phyloP scores from a whole-genome alignment of 53 echinoderm and acorn worm genomes.

The Paracentrotus lividus region DNA sequence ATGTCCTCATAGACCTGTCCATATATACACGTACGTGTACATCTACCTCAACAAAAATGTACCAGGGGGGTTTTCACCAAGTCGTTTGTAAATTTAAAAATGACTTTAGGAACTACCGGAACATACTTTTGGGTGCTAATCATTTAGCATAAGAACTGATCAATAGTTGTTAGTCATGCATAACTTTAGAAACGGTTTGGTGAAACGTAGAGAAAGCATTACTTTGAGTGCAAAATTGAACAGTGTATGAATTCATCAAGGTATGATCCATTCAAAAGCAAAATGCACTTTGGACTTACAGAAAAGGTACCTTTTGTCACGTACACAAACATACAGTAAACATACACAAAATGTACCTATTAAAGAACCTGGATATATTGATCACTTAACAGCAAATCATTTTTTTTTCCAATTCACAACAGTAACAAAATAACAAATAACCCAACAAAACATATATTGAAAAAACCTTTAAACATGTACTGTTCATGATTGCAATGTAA shows the following conservation, averaged over 20 bases:
- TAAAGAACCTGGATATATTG: background rate
- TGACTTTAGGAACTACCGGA: too few relatives aligned
- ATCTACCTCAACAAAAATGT: too few relatives aligned
- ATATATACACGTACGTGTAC: too few relatives aligned
- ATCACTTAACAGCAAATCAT: background rate
- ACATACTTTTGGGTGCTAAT: too few relatives aligned
- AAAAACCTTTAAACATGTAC: background rate
- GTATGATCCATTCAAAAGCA: background rate
- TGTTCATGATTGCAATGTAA: too few relatives aligned
- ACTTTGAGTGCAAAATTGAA: background rate
- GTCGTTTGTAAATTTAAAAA: too few relatives aligned
- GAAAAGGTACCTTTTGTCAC: constrained; percentile 21
- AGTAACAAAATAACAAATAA: background rate
- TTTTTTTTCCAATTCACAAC: background rate
- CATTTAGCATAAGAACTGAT: too few relatives aligned
- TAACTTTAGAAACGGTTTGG: too few relatives aligned
- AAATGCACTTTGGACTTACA: constrained; percentile 40
- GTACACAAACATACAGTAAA: background rate
- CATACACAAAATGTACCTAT: too few relatives aligned
- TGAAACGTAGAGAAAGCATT: background rate
- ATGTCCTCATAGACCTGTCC: too few relatives aligned
- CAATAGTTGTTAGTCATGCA: too few relatives aligned
- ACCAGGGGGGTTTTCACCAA: too few relatives aligned
- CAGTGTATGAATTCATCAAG: background rate
- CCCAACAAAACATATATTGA: background rate